Percentiles rank a stretch among this genome's conserved stretches.
Conservation (phyloP, 2,113 vertebrate species). For the Gadus macrocephalus region DNA sequence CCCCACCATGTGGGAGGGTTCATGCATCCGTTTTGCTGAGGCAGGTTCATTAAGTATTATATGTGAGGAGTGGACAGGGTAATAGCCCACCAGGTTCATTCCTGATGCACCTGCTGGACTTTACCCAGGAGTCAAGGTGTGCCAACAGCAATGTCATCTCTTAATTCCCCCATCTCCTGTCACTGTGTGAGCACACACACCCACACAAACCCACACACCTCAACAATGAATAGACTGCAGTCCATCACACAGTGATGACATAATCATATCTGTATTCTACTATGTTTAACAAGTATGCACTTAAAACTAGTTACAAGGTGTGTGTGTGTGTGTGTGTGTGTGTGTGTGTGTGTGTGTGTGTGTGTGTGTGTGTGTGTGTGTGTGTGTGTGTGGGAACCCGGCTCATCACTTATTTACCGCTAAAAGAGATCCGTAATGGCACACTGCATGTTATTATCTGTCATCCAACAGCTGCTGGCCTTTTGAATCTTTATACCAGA, state of each 20-base stretch:
- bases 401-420: slow-evolving; percentile 59
- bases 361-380: background rate
- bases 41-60: background rate
- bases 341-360: slow-evolving; percentile 5
- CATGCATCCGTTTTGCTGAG: background rate
- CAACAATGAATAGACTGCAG: slow-evolving; percentile 10
- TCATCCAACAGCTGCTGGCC: slow-evolving; percentile 13
- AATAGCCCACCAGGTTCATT: slow-evolving; percentile 19
- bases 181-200: background rate
- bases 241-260: slow-evolving; percentile 3
- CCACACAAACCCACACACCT: slow-evolving; percentile 4
- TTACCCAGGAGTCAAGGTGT: slow-evolving; percentile 50
- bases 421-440: slow-evolving; percentile 41
- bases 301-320: background rate
- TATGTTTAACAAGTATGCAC: slow-evolving; percentile 6
- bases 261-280: slow-evolving; percentile 19
- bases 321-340: slow-evolving; percentile 11
- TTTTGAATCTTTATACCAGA: background rate
- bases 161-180: slow-evolving; percentile 2
- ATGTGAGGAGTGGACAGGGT: slow-evolving; percentile 9
- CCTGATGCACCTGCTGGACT: slow-evolving; percentile 54
- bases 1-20: background rate
- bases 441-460: slow-evolving; percentile 31
- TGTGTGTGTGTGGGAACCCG: slow-evolving; percentile 44
- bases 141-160: slow-evolving; percentile 55